These are phyloP conservation scores for Periophthalmus magnuspinnatus DNA, from an alignment of 2,797 vertebrate species.

Conservation along the genomic window DNA sequence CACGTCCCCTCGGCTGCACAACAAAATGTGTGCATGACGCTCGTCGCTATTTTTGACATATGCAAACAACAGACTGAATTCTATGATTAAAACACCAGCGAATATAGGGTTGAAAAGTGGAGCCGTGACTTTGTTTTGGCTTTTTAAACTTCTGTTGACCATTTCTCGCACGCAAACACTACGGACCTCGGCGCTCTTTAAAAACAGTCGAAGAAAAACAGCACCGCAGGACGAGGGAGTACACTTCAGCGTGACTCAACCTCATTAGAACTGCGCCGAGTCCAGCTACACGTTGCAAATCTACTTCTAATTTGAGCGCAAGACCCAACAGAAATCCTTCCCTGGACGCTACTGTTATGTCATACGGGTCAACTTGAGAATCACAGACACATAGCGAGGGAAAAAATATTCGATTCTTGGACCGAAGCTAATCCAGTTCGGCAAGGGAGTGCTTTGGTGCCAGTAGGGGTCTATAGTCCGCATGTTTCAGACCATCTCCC, in stretches of 20 bases:
- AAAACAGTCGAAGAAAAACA: conserved; percentile 24
- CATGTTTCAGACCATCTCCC: conserved; percentile 62
- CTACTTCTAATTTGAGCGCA: conserved; percentile 42
- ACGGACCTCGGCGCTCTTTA: conserved; percentile 23
- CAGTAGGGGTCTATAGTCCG: conserved; percentile 56
- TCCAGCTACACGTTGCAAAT: conserved; percentile 30
- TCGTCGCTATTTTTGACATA: not conserved
- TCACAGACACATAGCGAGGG: conserved; percentile 33
- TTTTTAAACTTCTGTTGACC: conserved; percentile 46
- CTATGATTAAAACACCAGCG: not conserved
- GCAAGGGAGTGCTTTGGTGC: conserved; percentile 50
- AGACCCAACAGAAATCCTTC: conserved; percentile 13
- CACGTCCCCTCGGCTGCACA: not conserved
- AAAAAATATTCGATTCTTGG: conserved; percentile 56
- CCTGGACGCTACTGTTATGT: conserved; percentile 46
- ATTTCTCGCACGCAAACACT: conserved; percentile 19
- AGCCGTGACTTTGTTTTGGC: conserved; percentile 26
- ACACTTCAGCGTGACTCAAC: conserved; percentile 35
- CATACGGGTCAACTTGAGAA: conserved; percentile 52
- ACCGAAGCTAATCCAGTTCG: conserved; percentile 49
- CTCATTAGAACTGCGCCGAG: conserved; percentile 38
- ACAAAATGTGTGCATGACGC: not conserved
- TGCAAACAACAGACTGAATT: not conserved
- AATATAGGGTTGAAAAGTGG: not conserved
- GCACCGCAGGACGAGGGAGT: conserved; percentile 23